Evolutionary conservation across 2,888 invertebrate genomes (phyloP), one percentile per base, ranked within the genome.

Genomic region (Clistopyga incitator): DNA sequence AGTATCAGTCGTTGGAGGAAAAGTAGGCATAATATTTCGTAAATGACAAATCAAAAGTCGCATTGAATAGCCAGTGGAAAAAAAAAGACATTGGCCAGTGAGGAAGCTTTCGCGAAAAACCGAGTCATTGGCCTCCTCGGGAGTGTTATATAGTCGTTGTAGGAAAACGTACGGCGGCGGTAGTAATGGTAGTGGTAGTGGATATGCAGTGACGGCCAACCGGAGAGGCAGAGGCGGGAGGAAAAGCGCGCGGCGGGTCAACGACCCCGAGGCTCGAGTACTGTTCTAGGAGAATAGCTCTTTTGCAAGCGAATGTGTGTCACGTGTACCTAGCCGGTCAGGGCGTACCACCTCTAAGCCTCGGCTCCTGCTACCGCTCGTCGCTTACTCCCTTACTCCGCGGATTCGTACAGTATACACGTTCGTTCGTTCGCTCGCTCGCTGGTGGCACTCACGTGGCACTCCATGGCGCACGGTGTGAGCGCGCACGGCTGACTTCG

Each of bases 211-310:
- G 29, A 61, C 64, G 64, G 64, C 13, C 50, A 47, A 47, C 18
- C 15, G 56, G 82, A 34, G 71, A 56, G 47, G 54, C 29, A 65
- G 61, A 18, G 42, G 38, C n/a, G 34, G 29, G 59, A 59, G 67
- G 72, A 45, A 59, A 61, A 45, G 25, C 23, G 54, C 38, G 68
- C 72, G 23, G 47, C 78, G 79, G 90, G 90, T 89, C 90, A 84
- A 85, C 86, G 90, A 90, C 90, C 90, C 52, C 86, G 76, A 65
- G 64, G 78, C 82, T 83, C 82, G 87, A 89, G 88, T 86, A 87
- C 87, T 87, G 90, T 89, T 89, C 89, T 90, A 89, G 88, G 88
- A 88, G 90, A 90, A 89, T 90, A 90, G 89, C 90, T 90, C 89
- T 90, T 90, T 90, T 87, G 88, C 89, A 87, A 88, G 87, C 89